Evolutionary conservation across 2,797 vertebrate genomes (phyloP), one percentile per base, ranked within the genome.

Genomic region (Arnoldichthys spilopterus): DNA sequence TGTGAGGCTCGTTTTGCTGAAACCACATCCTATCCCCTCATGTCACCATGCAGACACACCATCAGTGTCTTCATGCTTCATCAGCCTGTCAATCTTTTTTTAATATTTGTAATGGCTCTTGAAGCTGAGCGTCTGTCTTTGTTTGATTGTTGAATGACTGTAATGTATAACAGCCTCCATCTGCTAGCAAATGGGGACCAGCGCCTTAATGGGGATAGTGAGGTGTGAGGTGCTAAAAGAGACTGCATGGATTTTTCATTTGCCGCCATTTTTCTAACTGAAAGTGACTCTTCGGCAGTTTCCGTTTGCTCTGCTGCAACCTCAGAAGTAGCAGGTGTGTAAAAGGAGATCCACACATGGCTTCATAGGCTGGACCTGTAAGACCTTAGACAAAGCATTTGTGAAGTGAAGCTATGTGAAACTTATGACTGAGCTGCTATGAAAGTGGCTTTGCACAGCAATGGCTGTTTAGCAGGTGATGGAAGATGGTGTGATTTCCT

Each of bases 1-100:
- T 86, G 81, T 78, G 66, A 76, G 28, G 24, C 16, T 51, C 18
- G 16, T 77, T 24, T 67, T 77, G 80, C 74, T 72, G 85, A 87
- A 83, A 83, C 86, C 92, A 94, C 92, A 90, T 80, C 86, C 53
- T 22, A 51, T 73, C 20, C 58, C 20, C 6, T 56, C 59, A 34
- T 45, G 45, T 82, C 67, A 59, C 78, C 75, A 32, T 77, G 69
- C 76, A 72, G 37, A 59, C 51, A 51, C 72, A 74, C 37, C 24
- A 56, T 72, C 20, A 13, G 16, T 77, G 61, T 32, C 47, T 75
- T 75, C 72, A 74, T 43, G 24, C 72, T 56, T 59, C 53, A 69
- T 40, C 26, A 30, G 24, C 12, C 11, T 49, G 20, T 64, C n/a
- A 22, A 0, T 26, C 30, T 53, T 71, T 47, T 47, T 47, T 6